phyloP scores from a whole-genome alignment of 1,140 invertebrate species.

The Drosophila parvula region DNA sequence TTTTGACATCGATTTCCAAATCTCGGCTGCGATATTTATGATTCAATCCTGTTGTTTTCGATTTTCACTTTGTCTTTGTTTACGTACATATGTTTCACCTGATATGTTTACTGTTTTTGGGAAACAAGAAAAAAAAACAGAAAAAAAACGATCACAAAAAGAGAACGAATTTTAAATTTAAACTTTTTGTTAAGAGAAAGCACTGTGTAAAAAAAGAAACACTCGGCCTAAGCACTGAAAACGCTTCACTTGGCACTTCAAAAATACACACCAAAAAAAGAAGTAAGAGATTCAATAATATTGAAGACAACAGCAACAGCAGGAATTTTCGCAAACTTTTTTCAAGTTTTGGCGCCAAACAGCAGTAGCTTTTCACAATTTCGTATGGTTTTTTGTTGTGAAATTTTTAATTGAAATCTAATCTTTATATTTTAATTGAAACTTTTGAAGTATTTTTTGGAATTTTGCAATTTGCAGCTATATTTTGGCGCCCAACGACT shows the following conservation, averaged over 20 bases:
- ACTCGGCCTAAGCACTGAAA: slow-evolving; percentile 14
- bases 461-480: background rate
- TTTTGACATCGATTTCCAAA: slow-evolving; percentile 10
- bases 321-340: background rate
- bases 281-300: background rate
- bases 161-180: background rate
- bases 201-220: background rate
- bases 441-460: background rate
- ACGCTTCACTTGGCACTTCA: slow-evolving; percentile 19
- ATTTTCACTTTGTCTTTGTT: slow-evolving; percentile 9
- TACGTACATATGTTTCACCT: slow-evolving; percentile 19
- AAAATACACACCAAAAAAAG: slow-evolving; percentile 17
- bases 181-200: background rate
- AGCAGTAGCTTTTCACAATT: background rate
- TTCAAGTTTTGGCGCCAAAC: slow-evolving; percentile 3
- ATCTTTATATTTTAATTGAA: background rate
- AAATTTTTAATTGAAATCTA: background rate
- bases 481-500: slow-evolving; percentile 17
- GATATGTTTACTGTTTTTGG: slow-evolving; percentile 28
- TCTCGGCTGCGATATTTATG: background rate
- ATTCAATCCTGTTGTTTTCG: background rate
- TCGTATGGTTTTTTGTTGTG: too few relatives aligned
- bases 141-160: slow-evolving; percentile 16
- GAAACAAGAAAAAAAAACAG: slow-evolving; percentile 19
- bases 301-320: background rate